phyloP scores from a whole-genome alignment of 2,888 invertebrate genomes.

The Hoplodrina blanda region DNA sequence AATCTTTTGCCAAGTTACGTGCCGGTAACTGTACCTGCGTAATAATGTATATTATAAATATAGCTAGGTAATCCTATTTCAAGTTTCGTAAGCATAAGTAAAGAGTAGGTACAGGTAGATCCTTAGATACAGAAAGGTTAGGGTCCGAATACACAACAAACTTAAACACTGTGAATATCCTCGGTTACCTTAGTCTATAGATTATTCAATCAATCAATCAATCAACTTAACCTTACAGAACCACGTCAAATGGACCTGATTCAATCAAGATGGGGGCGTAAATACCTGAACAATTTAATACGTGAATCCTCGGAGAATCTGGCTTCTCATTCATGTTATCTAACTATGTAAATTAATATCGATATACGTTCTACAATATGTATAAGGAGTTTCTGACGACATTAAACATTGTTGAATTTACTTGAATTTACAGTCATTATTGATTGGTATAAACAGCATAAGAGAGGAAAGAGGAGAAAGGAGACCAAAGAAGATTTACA shows the following conservation, averaged over 20 bases:
- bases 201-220: slow-evolving; percentile 27
- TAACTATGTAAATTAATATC: background rate
- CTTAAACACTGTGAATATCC: slow-evolving; percentile 3
- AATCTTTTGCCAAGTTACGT: no score
- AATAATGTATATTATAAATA: no score
- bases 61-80: background rate
- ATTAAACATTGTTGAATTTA: no score
- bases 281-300: slow-evolving; percentile 15
- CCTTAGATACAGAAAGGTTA: slow-evolving; percentile 11
- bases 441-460: no score
- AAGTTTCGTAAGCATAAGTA: slow-evolving; percentile 4
- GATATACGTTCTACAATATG: background rate
- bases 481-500: background rate
- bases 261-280: slow-evolving; percentile 22
- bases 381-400: background rate
- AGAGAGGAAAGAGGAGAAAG: background rate
- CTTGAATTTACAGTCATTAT: no score
- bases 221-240: slow-evolving; percentile 10
- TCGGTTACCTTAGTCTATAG: background rate
- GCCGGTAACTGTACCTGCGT: no score
- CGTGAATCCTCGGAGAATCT: background rate
- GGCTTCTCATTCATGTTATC: slow-evolving; percentile 2
- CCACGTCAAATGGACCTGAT: background rate
- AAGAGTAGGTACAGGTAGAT: background rate
- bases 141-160: slow-evolving; percentile 7